Conservation (phyloP, 2,888 invertebrate species). For the Alsophila aescularia region DNA sequence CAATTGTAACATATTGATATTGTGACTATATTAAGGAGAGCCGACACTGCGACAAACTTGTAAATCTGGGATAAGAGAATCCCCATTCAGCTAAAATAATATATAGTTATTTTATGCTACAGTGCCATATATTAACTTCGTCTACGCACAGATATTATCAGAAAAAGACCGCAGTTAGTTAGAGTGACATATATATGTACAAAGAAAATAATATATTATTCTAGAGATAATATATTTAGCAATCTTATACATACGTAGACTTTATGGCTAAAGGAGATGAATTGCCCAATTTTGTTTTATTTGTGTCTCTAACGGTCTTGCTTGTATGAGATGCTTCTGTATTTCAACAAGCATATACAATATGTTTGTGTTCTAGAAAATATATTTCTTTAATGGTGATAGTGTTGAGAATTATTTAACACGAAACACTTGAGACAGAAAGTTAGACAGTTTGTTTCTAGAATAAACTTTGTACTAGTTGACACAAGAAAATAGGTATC, state of each 20-base stretch:
- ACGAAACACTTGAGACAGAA: background rate
- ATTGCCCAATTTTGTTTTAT: constrained; percentile 26
- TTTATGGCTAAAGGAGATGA: constrained; percentile 39
- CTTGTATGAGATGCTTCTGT: background rate
- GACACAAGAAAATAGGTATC: background rate
- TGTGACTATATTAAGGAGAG: background rate
- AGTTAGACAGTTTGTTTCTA: background rate
- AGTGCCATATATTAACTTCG: constrained; percentile 17
- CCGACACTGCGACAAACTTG: constrained; percentile 3
- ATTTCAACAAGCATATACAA: background rate
- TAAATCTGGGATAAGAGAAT: constrained; percentile 21
- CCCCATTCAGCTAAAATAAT: constrained; percentile 14
- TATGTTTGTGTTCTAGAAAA: no score
- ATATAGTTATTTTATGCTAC: constrained; percentile 15
- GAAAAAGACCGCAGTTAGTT: constrained; percentile 17
- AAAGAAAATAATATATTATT: constrained; percentile 27
- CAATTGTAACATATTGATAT: constrained; percentile 2
- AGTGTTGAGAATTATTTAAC: background rate
- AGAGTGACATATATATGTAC: constrained; percentile 27
- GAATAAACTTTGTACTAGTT: constrained; percentile 13
- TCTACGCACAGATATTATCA: constrained; percentile 30
- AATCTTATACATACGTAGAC: constrained; percentile 47
- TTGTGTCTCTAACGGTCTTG: background rate
- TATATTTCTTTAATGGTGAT: background rate
- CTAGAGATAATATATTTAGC: constrained; percentile 44